Conservation (phyloP, 2,888 invertebrate genomes). For the Salticus scenicus region DNA sequence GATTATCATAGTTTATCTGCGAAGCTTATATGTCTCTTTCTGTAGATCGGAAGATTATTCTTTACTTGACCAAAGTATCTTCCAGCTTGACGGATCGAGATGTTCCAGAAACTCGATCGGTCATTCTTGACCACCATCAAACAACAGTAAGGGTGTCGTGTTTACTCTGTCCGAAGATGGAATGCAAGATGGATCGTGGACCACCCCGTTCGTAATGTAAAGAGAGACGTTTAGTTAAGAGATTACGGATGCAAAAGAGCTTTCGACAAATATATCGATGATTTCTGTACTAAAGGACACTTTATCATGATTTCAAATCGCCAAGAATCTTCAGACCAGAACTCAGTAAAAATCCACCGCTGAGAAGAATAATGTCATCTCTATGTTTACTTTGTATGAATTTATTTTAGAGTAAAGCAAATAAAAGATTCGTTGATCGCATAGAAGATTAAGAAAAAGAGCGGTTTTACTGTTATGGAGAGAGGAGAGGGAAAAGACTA, state of each 20-base stretch:
- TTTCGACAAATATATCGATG: not conserved
- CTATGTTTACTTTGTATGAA: no score
- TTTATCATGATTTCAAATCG: not conserved
- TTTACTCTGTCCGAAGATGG: not conserved
- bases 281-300: not conserved
- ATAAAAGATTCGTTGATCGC: no score
- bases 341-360: no score
- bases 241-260: not conserved
- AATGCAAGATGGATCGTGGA: not conserved
- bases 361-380: no score
- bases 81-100: not conserved
- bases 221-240: constrained; percentile 1
- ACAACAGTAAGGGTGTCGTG: not conserved
- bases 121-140: constrained; percentile 2
- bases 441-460: no score
- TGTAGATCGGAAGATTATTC: no score
- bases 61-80: not conserved
- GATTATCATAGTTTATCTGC: no score
- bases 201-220: not conserved
- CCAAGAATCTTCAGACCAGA: not conserved
- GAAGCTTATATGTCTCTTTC: no score
- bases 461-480: no score
- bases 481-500: no score
- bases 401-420: no score
- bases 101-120: not conserved